Conservation (phyloP, 2,888 invertebrate species). For the Caradrina kadenii region DNA sequence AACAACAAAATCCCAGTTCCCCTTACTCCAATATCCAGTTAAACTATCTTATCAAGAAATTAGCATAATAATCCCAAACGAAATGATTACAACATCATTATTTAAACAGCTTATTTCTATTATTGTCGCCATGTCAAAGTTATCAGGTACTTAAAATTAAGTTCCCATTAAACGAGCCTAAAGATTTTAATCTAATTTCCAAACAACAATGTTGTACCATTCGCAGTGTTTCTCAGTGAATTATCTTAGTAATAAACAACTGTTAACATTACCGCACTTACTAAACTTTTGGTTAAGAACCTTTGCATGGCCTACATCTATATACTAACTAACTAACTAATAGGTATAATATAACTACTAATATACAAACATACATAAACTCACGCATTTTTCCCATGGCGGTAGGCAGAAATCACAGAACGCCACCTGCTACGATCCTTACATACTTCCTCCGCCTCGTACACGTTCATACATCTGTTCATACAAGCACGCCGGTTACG, state of each 20-base stretch:
- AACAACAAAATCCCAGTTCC: background rate
- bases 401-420: no score
- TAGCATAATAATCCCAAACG: conserved; percentile 21
- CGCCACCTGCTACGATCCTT: no score
- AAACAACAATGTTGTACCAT: conserved; percentile 32
- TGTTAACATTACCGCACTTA: conserved; percentile 47
- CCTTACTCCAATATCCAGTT: background rate
- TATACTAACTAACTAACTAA: no score
- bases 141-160: conserved; percentile 50
- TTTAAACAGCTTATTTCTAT: conserved; percentile 40
- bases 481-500: no score
- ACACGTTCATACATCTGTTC: no score
- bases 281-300: conserved; percentile 60
- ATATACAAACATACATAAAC: no score
- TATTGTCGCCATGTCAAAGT: conserved; percentile 26
- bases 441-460: no score
- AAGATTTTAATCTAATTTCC: conserved; percentile 41
- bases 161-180: conserved; percentile 40
- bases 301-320: conserved; percentile 67
- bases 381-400: no score
- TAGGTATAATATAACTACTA: no score
- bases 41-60: conserved; percentile 29
- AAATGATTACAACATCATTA: conserved; percentile 25
- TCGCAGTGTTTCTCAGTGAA: conserved; percentile 46
- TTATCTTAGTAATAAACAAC: conserved; percentile 51